Base-by-base conservation (phyloP, 2,888 invertebrate species). In the Lathronympha strigana region DNA sequence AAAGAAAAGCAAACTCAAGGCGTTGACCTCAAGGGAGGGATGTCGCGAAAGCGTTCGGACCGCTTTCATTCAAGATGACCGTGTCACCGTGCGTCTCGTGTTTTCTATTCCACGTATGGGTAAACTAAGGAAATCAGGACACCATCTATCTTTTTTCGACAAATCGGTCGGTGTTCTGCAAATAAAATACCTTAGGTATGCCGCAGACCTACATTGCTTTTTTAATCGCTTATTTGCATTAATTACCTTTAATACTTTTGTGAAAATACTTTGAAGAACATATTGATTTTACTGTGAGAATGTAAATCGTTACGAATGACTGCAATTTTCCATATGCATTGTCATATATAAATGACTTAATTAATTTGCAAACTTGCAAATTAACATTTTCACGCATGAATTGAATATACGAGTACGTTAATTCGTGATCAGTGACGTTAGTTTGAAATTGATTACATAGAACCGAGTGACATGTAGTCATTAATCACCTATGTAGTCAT, bases 61-160 rank as follows among this genome's bases (percentile, higher is more conserved):
- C 33, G 66, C 60, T 66, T 66, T 66, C 66, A 54, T 66, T 31
- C 60, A 38, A 40, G 66, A 61, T 66, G 66, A 66, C 66, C 66
- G 66, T 61, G 66, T 66, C 66, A 66, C 47, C 43, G 40, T 36
- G 57, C 57, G 50, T 51, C 40, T 43, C 45, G 25, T 49, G 60
- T 53, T 64, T 66, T 66, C 66, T 61, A 66, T 66, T 66, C 54
- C 58, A 64, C 45, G 36, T 49, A 66, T 54, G 13, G 25, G 60
- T 17, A 28, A 15, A 19, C 25, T 28, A 23, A 47, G n/a, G 36
- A 51, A 60, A 38, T 45, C 51, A 36, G 51, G 21, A 15, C 51
- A 23, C n/a, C 40, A 43, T 58, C 45, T 25, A 28, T 45, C 13
- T 31, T 19, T 45, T 21, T 25, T 54, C 19, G 8, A 25, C 5